These are phyloP conservation scores for Botia almorhae DNA, from an alignment of 2,797 vertebrate species.

Conservation along the genomic window DNA sequence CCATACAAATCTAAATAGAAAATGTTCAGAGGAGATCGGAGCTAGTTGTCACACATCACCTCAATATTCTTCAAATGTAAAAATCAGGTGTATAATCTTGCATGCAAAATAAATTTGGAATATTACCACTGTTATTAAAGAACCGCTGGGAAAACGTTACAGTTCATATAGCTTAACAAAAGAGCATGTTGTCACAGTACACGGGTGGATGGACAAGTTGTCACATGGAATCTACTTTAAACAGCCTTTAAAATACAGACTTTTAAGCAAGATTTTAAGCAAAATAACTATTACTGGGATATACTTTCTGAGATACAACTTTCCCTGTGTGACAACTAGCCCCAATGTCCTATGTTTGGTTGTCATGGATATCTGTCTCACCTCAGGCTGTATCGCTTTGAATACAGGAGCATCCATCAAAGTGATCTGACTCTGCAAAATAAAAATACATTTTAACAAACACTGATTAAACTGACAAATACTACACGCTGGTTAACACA, in stretches of 20 bases:
- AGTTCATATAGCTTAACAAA: too few relatives aligned
- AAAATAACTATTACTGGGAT: background rate
- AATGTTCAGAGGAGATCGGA: background rate
- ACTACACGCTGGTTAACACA: background rate
- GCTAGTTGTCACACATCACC: conserved; percentile 1
- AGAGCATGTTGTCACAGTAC: too few relatives aligned
- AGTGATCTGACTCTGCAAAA: conserved; percentile 90
- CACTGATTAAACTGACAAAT: background rate
- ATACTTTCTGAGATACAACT: background rate
- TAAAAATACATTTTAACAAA: background rate
- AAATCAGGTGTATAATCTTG: too few relatives aligned
- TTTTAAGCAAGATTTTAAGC: too few relatives aligned
- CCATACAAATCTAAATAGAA: background rate
- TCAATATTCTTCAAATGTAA: too few relatives aligned
- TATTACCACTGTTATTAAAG: too few relatives aligned
- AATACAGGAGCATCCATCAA: conserved; percentile 95
- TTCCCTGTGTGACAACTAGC: background rate
- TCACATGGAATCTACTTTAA: too few relatives aligned
- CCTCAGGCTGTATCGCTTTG: conserved; percentile 96
- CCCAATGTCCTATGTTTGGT: background rate
- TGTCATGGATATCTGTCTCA: conserved; percentile 68
- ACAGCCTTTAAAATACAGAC: too few relatives aligned
- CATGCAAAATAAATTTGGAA: too few relatives aligned
- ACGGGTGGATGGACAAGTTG: too few relatives aligned
- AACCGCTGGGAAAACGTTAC: too few relatives aligned